phyloP scores from a whole-genome alignment of 2,113 vertebrate species.

The Perca fluviatilis region DNA sequence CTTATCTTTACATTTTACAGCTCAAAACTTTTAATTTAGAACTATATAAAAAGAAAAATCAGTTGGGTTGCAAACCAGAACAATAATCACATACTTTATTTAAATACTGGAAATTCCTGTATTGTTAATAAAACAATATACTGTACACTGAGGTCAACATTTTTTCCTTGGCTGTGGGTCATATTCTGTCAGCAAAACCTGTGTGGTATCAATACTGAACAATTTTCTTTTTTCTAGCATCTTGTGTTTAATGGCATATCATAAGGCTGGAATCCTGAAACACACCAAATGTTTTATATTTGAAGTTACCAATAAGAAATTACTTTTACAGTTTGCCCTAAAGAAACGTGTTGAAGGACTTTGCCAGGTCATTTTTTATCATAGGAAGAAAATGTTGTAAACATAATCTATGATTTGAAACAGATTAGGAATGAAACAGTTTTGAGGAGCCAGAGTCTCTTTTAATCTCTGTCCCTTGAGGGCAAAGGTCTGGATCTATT shows the following conservation, averaged over 20 bases:
- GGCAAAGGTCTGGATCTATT: slow-evolving; percentile 45
- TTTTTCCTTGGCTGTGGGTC: not conserved
- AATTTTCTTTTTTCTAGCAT: not conserved
- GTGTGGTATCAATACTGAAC: not conserved
- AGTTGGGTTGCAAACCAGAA: not conserved
- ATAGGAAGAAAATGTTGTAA: not conserved
- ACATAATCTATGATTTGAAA: not conserved
- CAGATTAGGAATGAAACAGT: not conserved
- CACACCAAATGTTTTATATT: not conserved
- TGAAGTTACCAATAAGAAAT: not conserved
- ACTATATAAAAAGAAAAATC: not conserved
- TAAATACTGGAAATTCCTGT: too few relatives aligned
- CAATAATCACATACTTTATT: not conserved
- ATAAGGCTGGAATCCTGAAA: not conserved
- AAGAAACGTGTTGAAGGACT: not conserved
- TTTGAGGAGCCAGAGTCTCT: not conserved
- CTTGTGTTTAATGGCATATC: not conserved
- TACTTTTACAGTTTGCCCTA: not conserved
- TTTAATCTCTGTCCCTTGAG: not conserved
- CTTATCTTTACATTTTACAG: not conserved
- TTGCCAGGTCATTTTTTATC: not conserved
- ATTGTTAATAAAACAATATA: not conserved
- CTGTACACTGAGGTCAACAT: not conserved
- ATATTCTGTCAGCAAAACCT: not conserved
- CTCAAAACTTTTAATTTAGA: not conserved